Base-by-base conservation (phyloP, 2,797 vertebrate species). In the Molossus alvarezi region DNA sequence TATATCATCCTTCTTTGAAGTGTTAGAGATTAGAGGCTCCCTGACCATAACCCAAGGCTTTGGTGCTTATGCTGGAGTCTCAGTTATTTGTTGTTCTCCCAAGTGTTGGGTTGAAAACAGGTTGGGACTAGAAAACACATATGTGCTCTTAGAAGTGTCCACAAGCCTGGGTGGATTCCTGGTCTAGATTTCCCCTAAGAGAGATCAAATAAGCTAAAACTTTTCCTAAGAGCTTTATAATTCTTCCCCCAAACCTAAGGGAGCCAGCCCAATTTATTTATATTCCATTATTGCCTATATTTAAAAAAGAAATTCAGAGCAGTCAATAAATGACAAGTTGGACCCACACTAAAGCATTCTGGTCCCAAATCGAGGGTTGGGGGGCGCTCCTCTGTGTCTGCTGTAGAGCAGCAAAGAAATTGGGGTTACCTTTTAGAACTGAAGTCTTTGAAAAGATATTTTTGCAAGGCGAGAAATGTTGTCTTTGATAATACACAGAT, bases 151-250 rank as follows among this genome's bases (percentile, higher is more conserved):
- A 69, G 37, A 20, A 2, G 15, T 91, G 51, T 80, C 72, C 48
- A 29, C 45, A 94, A 29, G 41, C 21, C 48, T 33, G 15, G 27
- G 58, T 57, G 51, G 67, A 72, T 86, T 91, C 41, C 57, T 15
- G 6, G 11, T 73, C 67, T 64, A 91, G 53, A 27, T 83, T 82
- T 90, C 51, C 21, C 14, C 13, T 53, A 33, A 37, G 57, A 90
- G 71, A 95, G 25, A 21, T 75, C 79, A 60, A 55, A 48, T 80
- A 82, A 91, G 55, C 86, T 2, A 62, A 8, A 65, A 11, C 6
- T 62, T 91, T 93, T 95, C 45, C 25, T 33, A 76, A 72, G 71
- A 27, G 29, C 48, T 95, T 76, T 69, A 57, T 71, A 89, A 89
- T 87, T 79, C 20, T 9, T 87, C 51, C 27, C 55, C 58, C 23